phyloP scores from a whole-genome alignment of 2,888 invertebrate genomes.

The Microplitis deprimator region DNA sequence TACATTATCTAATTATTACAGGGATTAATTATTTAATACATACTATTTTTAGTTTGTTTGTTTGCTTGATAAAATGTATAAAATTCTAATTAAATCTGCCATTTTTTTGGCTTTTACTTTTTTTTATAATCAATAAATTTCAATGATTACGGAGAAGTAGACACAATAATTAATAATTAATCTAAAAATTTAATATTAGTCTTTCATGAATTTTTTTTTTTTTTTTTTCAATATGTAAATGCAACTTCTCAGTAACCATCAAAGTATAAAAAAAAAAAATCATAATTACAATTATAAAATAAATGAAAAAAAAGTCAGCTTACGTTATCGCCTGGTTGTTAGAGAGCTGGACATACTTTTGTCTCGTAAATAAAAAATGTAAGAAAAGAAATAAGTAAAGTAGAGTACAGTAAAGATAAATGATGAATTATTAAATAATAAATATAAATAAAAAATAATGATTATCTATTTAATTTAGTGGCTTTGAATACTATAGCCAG shows the following conservation, averaged over 20 bases:
- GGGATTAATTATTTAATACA: conserved; percentile 19
- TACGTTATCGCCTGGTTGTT: conserved; percentile 33
- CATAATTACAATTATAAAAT: conserved; percentile 21
- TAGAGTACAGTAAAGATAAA: conserved; percentile 37
- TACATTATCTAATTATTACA: conserved; percentile 30
- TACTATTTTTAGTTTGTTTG: not conserved
- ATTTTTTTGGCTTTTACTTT: not conserved
- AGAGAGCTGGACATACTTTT: conserved; percentile 35
- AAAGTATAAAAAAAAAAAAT: conserved; percentile 34
- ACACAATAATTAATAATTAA: not conserved
- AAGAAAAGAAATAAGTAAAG: conserved; percentile 15
- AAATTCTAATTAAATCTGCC: conserved; percentile 28
- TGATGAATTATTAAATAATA: conserved; percentile 21
- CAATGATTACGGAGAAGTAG: not conserved
- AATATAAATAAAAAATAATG: conserved; percentile 29
- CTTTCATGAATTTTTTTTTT: not conserved
- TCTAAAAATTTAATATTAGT: conserved; percentile 4
- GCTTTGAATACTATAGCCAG: conserved; percentile 67
- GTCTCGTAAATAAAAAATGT: conserved; percentile 45
- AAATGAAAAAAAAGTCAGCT: conserved; percentile 27
- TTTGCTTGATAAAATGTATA: conserved; percentile 41
- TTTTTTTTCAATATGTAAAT: not conserved
- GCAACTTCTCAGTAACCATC: conserved; percentile 23
- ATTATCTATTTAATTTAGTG: conserved; percentile 42
- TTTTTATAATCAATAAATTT: not conserved